Evolutionary conservation across 2,797 vertebrate species (phyloP).

Genomic region (Capromys pilorides): DNA sequence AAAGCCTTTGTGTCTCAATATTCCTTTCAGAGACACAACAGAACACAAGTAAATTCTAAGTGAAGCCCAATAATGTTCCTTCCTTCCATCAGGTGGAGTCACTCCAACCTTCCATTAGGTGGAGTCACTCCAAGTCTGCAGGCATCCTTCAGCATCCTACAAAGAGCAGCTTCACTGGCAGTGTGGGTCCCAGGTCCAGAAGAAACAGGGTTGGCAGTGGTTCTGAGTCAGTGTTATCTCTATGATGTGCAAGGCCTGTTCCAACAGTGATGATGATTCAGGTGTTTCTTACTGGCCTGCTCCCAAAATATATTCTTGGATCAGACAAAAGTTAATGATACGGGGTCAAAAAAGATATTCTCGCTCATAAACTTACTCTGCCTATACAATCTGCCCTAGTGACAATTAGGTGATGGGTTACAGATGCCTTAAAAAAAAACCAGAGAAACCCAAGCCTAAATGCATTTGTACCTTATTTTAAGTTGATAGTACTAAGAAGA

Average conservation of each 20-base stretch:
- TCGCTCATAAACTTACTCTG: constrained; percentile 28
- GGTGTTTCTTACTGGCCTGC: constrained; percentile 15
- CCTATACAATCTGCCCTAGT: not conserved
- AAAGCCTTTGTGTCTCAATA: constrained; percentile 17
- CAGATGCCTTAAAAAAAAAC: not conserved
- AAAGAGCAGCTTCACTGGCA: not conserved
- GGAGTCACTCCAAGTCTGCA: not conserved
- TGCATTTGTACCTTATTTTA: not conserved
- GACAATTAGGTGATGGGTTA: constrained; percentile 55
- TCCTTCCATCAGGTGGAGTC: not conserved
- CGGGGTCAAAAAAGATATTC: constrained; percentile 17
- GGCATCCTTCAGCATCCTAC: not conserved
- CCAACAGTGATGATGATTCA: constrained; percentile 34
- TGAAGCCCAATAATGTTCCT: not conserved
- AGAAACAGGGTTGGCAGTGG: not conserved
- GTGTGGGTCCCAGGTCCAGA: not conserved
- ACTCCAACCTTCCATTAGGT: not conserved
- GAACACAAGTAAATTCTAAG: not conserved
- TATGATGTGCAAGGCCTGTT: not conserved
- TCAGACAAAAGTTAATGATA: constrained; percentile 47
- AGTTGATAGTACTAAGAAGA: not conserved
- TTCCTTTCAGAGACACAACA: not conserved
- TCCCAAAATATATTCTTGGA: constrained; percentile 36
- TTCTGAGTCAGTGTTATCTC: constrained; percentile 6
- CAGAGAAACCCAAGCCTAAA: not conserved